These are phyloP conservation scores for Tetropium fuscum DNA, from an alignment of 2,888 invertebrate genomes.

Conservation along the genomic window DNA sequence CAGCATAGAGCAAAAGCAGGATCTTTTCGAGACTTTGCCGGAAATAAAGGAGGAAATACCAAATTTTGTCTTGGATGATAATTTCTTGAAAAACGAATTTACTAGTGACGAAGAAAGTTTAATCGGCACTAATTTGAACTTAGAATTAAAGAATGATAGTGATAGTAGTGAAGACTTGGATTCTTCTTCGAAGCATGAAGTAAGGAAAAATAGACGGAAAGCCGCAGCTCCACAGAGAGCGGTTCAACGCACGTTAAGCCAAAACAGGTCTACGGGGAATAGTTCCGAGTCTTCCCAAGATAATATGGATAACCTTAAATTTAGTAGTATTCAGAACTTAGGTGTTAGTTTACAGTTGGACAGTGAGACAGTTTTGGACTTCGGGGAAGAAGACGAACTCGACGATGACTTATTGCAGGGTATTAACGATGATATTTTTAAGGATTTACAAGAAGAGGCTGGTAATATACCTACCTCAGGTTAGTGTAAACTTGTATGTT, in stretches of 20 bases:
- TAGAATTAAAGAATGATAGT: conserved; percentile 45
- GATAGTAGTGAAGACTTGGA: conserved; percentile 46
- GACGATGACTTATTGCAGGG: conserved; percentile 52
- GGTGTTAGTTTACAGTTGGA: conserved; percentile 29
- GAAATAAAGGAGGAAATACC: conserved; percentile 52
- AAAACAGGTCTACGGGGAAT: conserved; percentile 49
- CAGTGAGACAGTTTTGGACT: conserved; percentile 34
- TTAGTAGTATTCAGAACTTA: conserved; percentile 37
- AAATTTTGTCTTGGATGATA: conserved; percentile 45
- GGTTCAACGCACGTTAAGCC: conserved; percentile 53
- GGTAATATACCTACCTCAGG: conserved; percentile 44
- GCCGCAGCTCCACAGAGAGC: conserved; percentile 58
- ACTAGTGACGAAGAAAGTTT: conserved; percentile 48
- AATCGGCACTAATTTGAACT: conserved; percentile 34
- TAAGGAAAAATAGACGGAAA: conserved; percentile 57
- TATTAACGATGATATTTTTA: conserved; percentile 60
- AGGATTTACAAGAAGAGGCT: conserved; percentile 58
- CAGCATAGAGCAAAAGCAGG: conserved; percentile 27
- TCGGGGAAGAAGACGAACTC: conserved; percentile 35
- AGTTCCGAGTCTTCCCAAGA: conserved; percentile 58
- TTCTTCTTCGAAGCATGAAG: conserved; percentile 34
- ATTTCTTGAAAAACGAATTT: conserved; percentile 45
- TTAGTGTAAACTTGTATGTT: neutral
- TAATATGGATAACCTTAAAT: conserved; percentile 42
- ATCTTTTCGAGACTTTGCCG: conserved; percentile 47